A percentile compares a stretch with the other conserved stretches of the same genome.
Conservation (phyloP, 2,113 vertebrate genomes). For the Tragelaphus scriptus region DNA sequence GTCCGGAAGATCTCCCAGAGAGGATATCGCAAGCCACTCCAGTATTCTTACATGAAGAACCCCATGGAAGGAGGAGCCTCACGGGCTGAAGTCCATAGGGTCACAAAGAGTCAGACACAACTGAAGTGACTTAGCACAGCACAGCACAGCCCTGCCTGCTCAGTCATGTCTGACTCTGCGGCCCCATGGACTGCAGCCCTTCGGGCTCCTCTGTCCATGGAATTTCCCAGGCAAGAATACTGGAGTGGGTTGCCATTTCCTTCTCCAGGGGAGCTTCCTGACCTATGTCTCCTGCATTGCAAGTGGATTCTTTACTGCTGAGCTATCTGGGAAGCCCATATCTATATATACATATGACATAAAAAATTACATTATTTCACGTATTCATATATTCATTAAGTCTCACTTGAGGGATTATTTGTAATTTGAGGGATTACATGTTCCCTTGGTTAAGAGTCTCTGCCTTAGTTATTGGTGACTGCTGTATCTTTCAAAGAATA, state of each 20-base stretch:
- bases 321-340: background rate
- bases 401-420: background rate
- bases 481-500: background rate
- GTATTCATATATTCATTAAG: background rate
- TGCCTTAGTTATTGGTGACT: background rate
- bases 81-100: background rate
- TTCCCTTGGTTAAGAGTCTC: background rate
- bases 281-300: background rate
- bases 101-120: background rate
- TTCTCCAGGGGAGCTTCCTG: background rate
- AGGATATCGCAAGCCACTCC: background rate
- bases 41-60: background rate
- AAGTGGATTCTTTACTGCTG: background rate
- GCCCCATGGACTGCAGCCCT: background rate
- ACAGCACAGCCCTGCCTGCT: background rate
- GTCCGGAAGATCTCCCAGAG: background rate
- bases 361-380: background rate
- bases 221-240: background rate
- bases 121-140: background rate
- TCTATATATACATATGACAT: background rate
- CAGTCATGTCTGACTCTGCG: background rate
- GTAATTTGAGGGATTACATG: background rate
- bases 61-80: background rate
- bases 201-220: background rate
- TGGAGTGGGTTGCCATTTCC: background rate